Evolutionary conservation across 2,113 vertebrate genomes (phyloP).

Genomic region (Anas platyrhynchos): DNA sequence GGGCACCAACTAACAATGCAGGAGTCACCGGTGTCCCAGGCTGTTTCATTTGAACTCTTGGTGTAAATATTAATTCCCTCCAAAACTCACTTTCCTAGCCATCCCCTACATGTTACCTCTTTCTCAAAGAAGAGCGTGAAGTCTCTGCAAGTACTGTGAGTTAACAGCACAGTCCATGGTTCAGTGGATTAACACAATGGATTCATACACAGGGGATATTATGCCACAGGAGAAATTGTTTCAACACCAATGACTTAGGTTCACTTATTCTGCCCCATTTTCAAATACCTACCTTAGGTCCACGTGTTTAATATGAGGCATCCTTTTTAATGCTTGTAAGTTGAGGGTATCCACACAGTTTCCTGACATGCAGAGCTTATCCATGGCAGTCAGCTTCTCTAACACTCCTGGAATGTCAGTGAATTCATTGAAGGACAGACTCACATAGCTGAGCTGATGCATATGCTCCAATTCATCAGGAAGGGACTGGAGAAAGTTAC

Average conservation of each 20-base stretch:
- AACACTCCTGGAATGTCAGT: constrained; percentile 87
- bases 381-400: constrained; percentile 89
- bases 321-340: constrained; percentile 84
- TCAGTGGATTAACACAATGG: not conserved
- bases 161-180: not conserved
- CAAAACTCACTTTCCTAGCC: not conserved
- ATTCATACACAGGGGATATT: not conserved
- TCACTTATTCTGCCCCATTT: not conserved
- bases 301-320: constrained; percentile 91
- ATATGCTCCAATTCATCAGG: constrained; percentile 90
- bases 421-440: constrained; percentile 97
- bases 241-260: not conserved
- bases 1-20: not conserved
- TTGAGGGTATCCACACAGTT: constrained; percentile 86
- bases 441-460: constrained; percentile 88
- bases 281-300: constrained; percentile 86
- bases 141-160: not conserved
- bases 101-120: not conserved
- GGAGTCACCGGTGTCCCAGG: not conserved
- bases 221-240: not conserved
- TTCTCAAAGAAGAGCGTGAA: not conserved
- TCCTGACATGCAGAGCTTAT: constrained; percentile 96
- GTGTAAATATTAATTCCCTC: not conserved
- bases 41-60: not conserved
- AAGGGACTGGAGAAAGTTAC: constrained; percentile 90